Conservation (phyloP, 2,888 invertebrate genomes). For the Acholoe squamosa region DNA sequence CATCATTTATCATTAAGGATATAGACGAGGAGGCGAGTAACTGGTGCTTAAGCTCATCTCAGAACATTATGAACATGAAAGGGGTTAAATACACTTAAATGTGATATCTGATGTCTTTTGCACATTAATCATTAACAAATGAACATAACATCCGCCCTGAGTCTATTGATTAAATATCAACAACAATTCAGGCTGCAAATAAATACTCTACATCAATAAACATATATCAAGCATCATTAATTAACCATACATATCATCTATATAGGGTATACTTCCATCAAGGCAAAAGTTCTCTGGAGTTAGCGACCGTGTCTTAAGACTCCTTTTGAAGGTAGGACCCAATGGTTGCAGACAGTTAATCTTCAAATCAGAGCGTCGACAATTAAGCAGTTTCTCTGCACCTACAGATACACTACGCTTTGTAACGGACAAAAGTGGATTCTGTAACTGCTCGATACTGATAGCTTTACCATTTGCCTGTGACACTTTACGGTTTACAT, state of each 20-base stretch:
- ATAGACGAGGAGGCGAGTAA: too few species aligned
- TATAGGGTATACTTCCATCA: conserved; percentile 18
- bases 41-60: too few species aligned
- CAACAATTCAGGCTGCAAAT: too few species aligned
- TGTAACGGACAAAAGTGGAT: neutral
- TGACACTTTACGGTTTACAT: neutral
- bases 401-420: conserved; percentile 23
- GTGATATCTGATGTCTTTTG: too few species aligned
- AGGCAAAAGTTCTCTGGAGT: neutral
- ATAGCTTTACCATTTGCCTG: neutral
- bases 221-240: neutral
- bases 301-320: conserved; percentile 7
- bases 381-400: conserved; percentile 8
- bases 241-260: conserved; percentile 16
- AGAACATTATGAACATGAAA: too few species aligned
- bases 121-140: too few species aligned
- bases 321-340: neutral
- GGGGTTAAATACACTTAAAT: too few species aligned
- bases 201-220: too few species aligned
- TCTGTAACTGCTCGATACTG: conserved; percentile 23
- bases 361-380: neutral
- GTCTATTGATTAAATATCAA: too few species aligned
- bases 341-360: neutral
- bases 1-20: too few species aligned
- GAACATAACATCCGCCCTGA: too few species aligned